Percentiles rank a stretch among this genome's conserved stretches.
phyloP scores from a whole-genome alignment of 2,113 vertebrate species.

The Dipodomys ordii region DNA sequence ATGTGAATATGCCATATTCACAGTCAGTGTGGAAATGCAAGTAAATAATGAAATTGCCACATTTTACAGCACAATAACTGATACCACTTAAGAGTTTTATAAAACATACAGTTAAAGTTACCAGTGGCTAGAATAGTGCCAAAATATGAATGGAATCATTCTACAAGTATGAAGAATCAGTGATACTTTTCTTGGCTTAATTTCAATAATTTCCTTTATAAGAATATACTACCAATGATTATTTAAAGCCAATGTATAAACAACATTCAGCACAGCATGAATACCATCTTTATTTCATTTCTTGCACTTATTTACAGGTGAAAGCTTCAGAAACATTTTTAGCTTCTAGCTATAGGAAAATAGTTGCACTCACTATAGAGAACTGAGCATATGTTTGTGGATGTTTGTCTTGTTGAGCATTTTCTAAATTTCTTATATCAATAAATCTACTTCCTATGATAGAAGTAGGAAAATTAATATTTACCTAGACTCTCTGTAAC shows the following conservation, averaged over 20 bases:
- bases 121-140: not conserved
- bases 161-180: not conserved
- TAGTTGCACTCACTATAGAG: not conserved
- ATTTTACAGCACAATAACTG: not conserved
- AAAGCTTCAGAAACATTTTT: conserved; percentile 17
- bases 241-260: conserved; percentile 38
- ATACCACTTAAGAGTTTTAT: not conserved
- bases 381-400: not conserved
- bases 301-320: not conserved
- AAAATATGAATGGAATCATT: conserved; percentile 6
- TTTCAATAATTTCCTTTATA: not conserved
- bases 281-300: no score
- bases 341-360: not conserved
- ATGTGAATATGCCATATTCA: not conserved
- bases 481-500: not conserved
- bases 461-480: conserved; percentile 22
- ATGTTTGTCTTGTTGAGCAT: not conserved
- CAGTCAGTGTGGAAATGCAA: not conserved
- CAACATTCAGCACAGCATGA: not conserved
- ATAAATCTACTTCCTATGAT: not conserved
- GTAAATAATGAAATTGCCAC: not conserved
- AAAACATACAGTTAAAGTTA: not conserved
- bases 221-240: not conserved
- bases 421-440: conserved; percentile 1
- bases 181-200: not conserved